phyloP scores from a whole-genome alignment of 2,888 invertebrate genomes.

The Netelia virgata region DNA sequence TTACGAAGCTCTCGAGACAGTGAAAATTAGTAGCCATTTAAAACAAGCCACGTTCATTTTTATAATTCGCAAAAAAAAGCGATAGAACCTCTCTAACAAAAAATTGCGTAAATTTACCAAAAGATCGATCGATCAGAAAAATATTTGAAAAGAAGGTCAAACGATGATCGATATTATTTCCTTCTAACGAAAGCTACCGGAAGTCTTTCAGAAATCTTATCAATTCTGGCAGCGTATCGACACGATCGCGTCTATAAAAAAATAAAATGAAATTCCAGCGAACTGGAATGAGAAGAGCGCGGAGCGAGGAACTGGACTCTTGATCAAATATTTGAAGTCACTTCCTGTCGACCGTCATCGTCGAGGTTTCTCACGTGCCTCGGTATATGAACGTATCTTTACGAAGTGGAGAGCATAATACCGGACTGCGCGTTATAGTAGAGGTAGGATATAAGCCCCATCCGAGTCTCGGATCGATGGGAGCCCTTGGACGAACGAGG shows the following conservation, averaged over 20 bases:
- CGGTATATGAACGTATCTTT: constrained; percentile 1
- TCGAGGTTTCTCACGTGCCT: constrained; percentile 63
- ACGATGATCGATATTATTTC: constrained; percentile 7
- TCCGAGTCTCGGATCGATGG: constrained; percentile 31
- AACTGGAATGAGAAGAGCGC: constrained; percentile 58
- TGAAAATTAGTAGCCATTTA: constrained; percentile 11
- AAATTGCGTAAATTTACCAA: no score
- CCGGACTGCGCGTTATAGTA: background rate
- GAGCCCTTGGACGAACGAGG: constrained; percentile 30
- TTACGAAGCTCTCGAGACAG: constrained; percentile 9
- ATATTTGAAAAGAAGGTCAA: background rate
- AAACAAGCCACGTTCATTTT: background rate
- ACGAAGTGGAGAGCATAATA: constrained; percentile 30
- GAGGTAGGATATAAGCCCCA: constrained; percentile 25
- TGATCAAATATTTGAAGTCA: constrained; percentile 79
- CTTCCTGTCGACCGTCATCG: constrained; percentile 75
- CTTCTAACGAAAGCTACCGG: constrained; percentile 21
- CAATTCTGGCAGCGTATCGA: background rate
- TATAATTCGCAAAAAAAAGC: background rate
- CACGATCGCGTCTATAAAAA: background rate
- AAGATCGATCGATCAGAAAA: background rate
- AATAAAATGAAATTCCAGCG: constrained; percentile 69
- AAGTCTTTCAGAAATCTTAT: constrained; percentile 6
- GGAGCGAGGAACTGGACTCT: constrained; percentile 68
- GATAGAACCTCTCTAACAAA: background rate